Base-by-base conservation (phyloP, 2,888 invertebrate genomes). In the Hypolimnas misippus region DNA sequence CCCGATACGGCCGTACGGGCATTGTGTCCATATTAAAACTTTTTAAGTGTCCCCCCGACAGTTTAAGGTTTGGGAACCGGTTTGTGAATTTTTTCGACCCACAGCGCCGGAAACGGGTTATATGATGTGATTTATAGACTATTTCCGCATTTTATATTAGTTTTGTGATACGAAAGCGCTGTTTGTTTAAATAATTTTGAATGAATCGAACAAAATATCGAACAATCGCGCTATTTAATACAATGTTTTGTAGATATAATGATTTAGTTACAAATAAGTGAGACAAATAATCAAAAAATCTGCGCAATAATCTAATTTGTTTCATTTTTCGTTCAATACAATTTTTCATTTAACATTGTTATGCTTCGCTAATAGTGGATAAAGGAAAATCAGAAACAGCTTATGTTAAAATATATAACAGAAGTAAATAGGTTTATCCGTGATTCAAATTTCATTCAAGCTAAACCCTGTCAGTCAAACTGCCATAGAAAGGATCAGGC, bases 11-110 rank as follows among this genome's bases (percentile, higher is more conserved):
- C 72, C 75, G 74, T 58, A 70, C 68, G 72, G 73, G 72, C 65
- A 87, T 92, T 92, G 91, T 92, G 83, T 81, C 76, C 80, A 74
- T 82, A 90, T 90, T 90, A 89, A 85, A 87, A 82, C 73, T 83
- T 85, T 84, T 87, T 83, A 86, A 89, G 89, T 89, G 87, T 75
- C 75, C 74, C 78, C 66, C 63, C 68, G 19, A 67, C 76, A 74
- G 74, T 82, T 81, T 79, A 77, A 80, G 84, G 84, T 74, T 38
- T 73, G 61, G 61, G 59, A 73, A 78, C 82, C 68, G 78, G 81
- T 79, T 79, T 76, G 79, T 78, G 60, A 79, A 38, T 72, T 77
- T 79, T 75, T 75, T 68, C 57, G 38, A 57, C 35, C 51, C 44
- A 42, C 54, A 52, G 46, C 51, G 25, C 40, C 38, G 6, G 17